phyloP scores from a whole-genome alignment of 2,888 invertebrate genomes.

The Hanleya hanleyi region DNA sequence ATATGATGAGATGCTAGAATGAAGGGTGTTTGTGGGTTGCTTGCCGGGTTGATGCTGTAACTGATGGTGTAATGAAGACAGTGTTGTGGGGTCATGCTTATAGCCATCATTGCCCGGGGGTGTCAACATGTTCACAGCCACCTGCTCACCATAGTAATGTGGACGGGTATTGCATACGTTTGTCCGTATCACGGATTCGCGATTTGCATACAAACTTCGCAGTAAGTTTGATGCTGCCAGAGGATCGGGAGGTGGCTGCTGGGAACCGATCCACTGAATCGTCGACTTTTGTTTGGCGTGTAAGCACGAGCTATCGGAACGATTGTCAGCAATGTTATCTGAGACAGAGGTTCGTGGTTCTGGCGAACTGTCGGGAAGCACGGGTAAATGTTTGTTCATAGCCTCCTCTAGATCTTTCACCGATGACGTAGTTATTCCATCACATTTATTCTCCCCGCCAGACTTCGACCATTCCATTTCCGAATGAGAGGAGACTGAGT shows the following conservation, averaged over 20 bases:
- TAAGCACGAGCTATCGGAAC: neutral
- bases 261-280: slow-evolving; percentile 91
- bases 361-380: slow-evolving; percentile 39
- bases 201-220: slow-evolving; percentile 91
- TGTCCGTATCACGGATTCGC: slow-evolving; percentile 95
- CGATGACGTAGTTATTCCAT: slow-evolving; percentile 72
- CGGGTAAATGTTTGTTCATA: slow-evolving; percentile 93
- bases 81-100: slow-evolving; percentile 46
- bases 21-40: slow-evolving; percentile 16
- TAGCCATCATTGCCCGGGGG: slow-evolving; percentile 93
- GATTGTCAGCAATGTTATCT: slow-evolving; percentile 76
- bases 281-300: slow-evolving; percentile 64
- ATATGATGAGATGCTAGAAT: slow-evolving; percentile 19
- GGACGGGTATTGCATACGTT: slow-evolving; percentile 75
- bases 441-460: neutral
- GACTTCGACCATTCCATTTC: neutral
- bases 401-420: slow-evolving; percentile 96
- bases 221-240: slow-evolving; percentile 92
- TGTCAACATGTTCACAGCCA: slow-evolving; percentile 84
- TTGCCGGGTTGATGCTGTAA: slow-evolving; percentile 18
- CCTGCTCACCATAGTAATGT: slow-evolving; percentile 55
- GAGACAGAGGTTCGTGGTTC: slow-evolving; percentile 63
- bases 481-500: neutral
- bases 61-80: slow-evolving; percentile 24
- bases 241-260: slow-evolving; percentile 74